Conservation (phyloP, 2,888 invertebrate genomes). For the Lepidochitona cinerea region DNA sequence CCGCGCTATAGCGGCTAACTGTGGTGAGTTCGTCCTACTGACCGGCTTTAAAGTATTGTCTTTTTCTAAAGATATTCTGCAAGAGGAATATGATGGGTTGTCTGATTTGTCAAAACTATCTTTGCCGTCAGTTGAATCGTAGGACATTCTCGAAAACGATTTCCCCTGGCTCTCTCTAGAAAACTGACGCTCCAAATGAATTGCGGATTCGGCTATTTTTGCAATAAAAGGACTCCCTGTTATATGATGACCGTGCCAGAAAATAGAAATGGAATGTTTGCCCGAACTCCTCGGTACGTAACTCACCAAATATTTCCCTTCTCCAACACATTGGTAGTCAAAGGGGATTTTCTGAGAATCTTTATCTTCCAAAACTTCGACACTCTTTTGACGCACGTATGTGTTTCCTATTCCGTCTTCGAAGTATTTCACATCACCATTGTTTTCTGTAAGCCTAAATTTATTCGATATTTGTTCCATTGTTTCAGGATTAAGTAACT, state of each 20-base stretch:
- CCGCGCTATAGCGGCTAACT: not conserved
- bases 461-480: no score
- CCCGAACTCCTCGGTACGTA: conserved; percentile 58
- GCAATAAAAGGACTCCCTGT: conserved; percentile 59
- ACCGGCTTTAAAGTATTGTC: not conserved
- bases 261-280: conserved; percentile 48
- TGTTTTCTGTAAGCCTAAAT: not conserved
- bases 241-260: conserved; percentile 52
- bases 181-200: not conserved
- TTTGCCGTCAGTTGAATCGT: not conserved
- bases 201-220: conserved; percentile 34
- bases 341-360: conserved; percentile 45
- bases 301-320: conserved; percentile 54
- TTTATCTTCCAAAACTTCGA: conserved; percentile 26
- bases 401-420: conserved; percentile 52
- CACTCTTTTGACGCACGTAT: conserved; percentile 48
- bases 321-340: conserved; percentile 54
- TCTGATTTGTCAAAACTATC: not conserved
- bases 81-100: not conserved
- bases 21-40: not conserved
- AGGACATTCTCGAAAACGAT: not conserved
- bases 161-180: not conserved
- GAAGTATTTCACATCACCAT: conserved; percentile 27
- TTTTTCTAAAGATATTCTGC: not conserved
- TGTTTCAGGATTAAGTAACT: not conserved